These are phyloP conservation scores for Platypus cylindrus DNA, from an alignment of 2,888 invertebrate species.

Conservation along the genomic window DNA sequence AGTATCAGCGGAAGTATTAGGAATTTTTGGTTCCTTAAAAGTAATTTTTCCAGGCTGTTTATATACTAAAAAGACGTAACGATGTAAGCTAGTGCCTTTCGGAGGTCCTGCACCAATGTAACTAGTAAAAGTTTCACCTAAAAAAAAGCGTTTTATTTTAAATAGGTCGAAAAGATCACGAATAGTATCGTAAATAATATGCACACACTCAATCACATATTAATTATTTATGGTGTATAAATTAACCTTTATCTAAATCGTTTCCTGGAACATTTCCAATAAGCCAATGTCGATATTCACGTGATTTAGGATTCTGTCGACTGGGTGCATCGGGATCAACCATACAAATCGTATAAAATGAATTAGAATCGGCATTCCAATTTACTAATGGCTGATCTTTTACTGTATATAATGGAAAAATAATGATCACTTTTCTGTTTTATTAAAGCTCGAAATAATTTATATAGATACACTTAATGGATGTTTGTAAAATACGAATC, in stretches of 20 bases:
- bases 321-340: constrained; percentile 87
- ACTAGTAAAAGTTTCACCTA: constrained; percentile 47
- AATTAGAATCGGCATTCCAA: constrained; percentile 36
- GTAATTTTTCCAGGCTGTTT: constrained; percentile 26
- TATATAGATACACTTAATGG: too few species aligned
- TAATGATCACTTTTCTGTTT: too few species aligned
- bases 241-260: constrained; percentile 13
- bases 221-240: neutral
- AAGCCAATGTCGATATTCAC: constrained; percentile 89
- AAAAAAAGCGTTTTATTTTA: too few species aligned
- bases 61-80: constrained; percentile 54
- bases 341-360: constrained; percentile 49
- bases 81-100: constrained; percentile 55
- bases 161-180: constrained; percentile 22
- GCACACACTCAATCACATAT: too few species aligned
- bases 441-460: too few species aligned
- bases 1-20: constrained; percentile 35
- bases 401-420: constrained; percentile 11
- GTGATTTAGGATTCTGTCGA: constrained; percentile 59
- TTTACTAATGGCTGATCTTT: constrained; percentile 36
- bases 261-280: constrained; percentile 62
- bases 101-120: constrained; percentile 60
- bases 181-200: neutral
- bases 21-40: constrained; percentile 24
- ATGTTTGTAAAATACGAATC: too few species aligned